Evolutionary conservation across 2,797 vertebrate species (phyloP).

Genomic region (Podargus strigoides): DNA sequence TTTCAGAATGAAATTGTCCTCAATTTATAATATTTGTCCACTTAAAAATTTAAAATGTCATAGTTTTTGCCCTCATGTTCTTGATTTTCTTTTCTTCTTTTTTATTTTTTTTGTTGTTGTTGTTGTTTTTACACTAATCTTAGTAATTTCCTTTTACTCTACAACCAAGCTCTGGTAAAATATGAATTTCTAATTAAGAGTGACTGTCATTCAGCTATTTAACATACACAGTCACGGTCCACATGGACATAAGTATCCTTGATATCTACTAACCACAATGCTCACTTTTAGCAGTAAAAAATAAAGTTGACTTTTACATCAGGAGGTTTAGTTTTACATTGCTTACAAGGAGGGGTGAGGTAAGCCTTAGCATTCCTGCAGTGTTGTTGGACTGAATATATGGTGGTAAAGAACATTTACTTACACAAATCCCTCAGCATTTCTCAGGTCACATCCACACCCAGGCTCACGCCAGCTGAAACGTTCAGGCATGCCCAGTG

Average conservation of each 20-base stretch:
- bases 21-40: background rate
- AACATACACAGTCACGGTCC: background rate
- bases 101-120: background rate
- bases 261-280: background rate
- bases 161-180: background rate
- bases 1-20: background rate
- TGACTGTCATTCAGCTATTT: background rate
- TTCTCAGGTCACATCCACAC: background rate
- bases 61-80: background rate
- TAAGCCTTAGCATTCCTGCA: background rate
- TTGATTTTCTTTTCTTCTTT: background rate
- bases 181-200: background rate
- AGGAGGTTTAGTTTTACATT: background rate
- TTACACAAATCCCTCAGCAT: background rate
- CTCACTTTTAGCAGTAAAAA: background rate
- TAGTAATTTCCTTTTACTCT: background rate
- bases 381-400: background rate
- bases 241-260: background rate
- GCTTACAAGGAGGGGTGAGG: background rate
- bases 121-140: background rate
- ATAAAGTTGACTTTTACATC: background rate
- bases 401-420: background rate
- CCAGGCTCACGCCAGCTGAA: background rate
- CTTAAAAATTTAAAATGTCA: background rate
- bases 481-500: background rate